Evolutionary conservation across 2,113 vertebrate genomes (phyloP), one percentile per base, ranked within the genome.

Genomic region (Platichthys flesus): DNA sequence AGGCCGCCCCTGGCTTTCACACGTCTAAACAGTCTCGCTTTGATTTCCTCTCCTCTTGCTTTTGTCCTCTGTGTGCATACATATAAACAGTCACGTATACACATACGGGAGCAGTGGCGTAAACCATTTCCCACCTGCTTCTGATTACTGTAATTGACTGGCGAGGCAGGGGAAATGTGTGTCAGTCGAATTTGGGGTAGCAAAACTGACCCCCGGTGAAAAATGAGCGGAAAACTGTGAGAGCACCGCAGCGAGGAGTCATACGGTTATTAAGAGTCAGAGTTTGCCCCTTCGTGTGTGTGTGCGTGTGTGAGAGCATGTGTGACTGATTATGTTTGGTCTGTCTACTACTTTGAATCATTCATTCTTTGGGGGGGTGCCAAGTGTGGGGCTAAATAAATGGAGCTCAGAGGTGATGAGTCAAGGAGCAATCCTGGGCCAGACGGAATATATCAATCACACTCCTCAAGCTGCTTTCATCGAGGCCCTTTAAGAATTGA

Each of bases 131-230:
- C 54, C 85, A 90, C 84, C 90, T 94, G 92, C 79, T 94, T 94
- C 75, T 86, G 77, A 90, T 94, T 94, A 89, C 37, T 82, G 55
- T 86, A 89, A 93, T 87, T 90, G 85, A 75, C 67, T 73, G 59
- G 65, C 69, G 84, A 84, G 84, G 64, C 72, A 56, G 87, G 83
- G 87, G 90, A 93, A 92, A 90, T 74, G 83, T 86, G 67, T 81
- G 88, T 86, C 89, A 85, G 83, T 81, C 87, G 75, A 91, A 87
- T 87, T 74, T 65, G 66, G 68, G 73, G 76, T 58, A 80, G 74
- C 80, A 83, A 89, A 91, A 82, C 79, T 71, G 81, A 93, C 74
- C 84, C 78, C 78, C 9, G 74, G 76, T 84, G 83, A 93, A 88
- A 91, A 85, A 88, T 86, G 78, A 90, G 84, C 80, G 88, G 86